These are phyloP conservation scores for Osmoderma eremita DNA, from an alignment of 2,888 invertebrate species.

Conservation along the genomic window DNA sequence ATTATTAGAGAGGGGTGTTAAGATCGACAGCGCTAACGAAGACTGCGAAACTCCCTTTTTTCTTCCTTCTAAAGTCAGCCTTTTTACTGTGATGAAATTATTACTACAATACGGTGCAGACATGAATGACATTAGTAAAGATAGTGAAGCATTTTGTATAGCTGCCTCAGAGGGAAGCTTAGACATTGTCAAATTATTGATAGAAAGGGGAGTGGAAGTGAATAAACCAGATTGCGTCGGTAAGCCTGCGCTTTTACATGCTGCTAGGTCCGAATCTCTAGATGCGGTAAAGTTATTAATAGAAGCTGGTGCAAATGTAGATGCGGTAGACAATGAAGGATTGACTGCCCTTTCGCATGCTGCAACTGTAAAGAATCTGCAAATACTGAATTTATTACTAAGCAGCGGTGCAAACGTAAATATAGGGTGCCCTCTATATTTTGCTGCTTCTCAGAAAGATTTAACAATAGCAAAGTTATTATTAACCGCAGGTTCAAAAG, in stretches of 20 bases:
- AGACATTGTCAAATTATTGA: background rate
- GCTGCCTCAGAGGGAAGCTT: background rate
- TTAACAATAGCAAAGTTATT: background rate
- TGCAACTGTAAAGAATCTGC: background rate
- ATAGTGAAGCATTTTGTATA: background rate
- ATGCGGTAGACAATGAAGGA: background rate
- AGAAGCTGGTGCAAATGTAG: background rate
- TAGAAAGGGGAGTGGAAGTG: background rate
- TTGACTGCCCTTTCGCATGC: background rate
- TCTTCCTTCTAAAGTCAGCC: background rate
- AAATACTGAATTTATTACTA: background rate
- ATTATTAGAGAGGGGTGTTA: background rate
- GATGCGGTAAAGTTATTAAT: no score
- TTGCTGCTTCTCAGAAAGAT: background rate
- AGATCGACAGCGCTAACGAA: background rate
- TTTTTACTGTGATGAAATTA: background rate
- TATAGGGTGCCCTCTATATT: no score
- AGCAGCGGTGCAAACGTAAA: background rate
- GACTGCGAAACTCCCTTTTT: background rate
- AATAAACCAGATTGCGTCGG: background rate
- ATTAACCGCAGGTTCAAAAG: background rate
- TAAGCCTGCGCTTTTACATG: background rate
- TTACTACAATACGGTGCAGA: background rate
- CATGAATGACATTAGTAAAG: background rate
- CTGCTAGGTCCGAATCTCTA: background rate